Percentiles rank a stretch among this genome's conserved stretches.
phyloP scores from a whole-genome alignment of 2,888 invertebrate genomes.

The Lycocerus yunnanus region DNA sequence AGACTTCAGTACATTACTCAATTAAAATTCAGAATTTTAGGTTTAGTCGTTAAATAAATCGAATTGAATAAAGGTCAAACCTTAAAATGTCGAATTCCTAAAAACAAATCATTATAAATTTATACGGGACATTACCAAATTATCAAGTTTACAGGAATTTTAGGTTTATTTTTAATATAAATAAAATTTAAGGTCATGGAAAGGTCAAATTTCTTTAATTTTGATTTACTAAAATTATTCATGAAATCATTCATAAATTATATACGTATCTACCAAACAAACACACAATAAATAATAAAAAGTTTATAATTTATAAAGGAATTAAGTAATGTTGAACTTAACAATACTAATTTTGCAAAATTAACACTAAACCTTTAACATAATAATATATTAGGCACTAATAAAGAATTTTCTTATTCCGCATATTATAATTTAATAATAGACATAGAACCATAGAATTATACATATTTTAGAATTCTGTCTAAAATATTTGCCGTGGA shows the following conservation, averaged over 20 bases:
- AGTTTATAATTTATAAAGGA: background rate
- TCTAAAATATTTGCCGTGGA: constrained; percentile 19
- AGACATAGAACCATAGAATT: constrained; percentile 17
- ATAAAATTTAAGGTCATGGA: background rate
- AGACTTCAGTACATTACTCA: too few species aligned
- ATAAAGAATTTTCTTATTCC: constrained; percentile 16
- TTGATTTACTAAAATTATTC: background rate
- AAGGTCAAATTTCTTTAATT: background rate
- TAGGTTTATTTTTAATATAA: background rate
- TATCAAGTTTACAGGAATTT: background rate
- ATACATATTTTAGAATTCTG: constrained; percentile 22
- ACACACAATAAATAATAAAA: background rate
- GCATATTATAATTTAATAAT: constrained; percentile 17
- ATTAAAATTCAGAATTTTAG: too few species aligned
- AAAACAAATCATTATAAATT: too few species aligned
- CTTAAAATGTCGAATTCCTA: too few species aligned
- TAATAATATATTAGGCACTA: constrained; percentile 3
- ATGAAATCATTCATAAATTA: background rate
- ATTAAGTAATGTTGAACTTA: background rate
- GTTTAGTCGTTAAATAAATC: too few species aligned
- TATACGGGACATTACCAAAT: background rate
- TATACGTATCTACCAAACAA: background rate
- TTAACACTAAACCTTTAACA: background rate
- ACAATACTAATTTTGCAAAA: background rate
- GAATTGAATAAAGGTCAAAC: too few species aligned